Evolutionary conservation across 1,140 invertebrate species (phyloP), one percentile per base, ranked within the genome.

Genomic region (Microvelia longipes): DNA sequence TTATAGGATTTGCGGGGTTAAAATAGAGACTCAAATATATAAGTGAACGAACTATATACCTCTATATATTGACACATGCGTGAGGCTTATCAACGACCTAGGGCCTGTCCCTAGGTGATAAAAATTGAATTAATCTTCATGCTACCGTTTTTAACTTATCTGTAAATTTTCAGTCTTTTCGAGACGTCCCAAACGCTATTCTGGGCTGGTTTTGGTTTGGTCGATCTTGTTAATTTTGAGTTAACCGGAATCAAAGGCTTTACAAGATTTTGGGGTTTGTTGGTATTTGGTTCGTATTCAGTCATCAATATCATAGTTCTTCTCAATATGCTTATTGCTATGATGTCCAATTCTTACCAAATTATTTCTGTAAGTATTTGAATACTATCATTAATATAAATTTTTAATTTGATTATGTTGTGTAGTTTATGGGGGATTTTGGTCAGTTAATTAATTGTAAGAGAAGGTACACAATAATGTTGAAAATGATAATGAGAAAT

Each of bases 341-440:
- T 96, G 93, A 96, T 96, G 92, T 93, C 90, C 35, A 95, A 93
- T 79, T 96, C 93, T 0, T 96, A 94, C 79, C 90, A 94, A 81
- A 90, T 91, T 30, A 96, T 96, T 74, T 93, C 90, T 72, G 91
- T 93, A 82, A 85, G 85, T 81, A 2, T 50, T 50, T 30, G 64
- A n/a, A n/a, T n/a, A 30, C 1, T 15, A 28, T 1, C 13, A 28
- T 28, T 11, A 25, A n/a, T n/a, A 13, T 11, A 15, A 11, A 14
- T 14, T 64, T 64, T 15, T 14, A 25, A 64, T 14, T 64, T 14
- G 2, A 64, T 15, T 64, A 64, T 13, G 2, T 15, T 64, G 5
- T 60, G 5, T 60, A 60, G 19, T 60, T 60, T 11, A 19, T 60
- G 19, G 5, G 35, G 35, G 35, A 19, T 11, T 5, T 11, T 19